A percentile compares a stretch with the other conserved stretches of the same genome.
Evolutionary conservation across 2,888 invertebrate species (phyloP).

Genomic region (Aspidapion aeneum): DNA sequence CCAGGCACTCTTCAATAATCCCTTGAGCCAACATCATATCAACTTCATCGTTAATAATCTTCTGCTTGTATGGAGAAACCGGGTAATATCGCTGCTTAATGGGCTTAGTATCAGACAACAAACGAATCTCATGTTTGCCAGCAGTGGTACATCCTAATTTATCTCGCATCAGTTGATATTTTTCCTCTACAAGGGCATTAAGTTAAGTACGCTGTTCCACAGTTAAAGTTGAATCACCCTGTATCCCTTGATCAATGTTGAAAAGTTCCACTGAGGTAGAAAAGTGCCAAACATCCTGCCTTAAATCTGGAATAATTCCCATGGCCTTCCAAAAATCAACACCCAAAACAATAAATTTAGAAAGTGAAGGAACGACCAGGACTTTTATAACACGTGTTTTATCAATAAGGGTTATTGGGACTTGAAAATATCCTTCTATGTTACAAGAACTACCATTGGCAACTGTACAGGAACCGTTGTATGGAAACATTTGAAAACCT

Average conservation of each 20-base stretch:
- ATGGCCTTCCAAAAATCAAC: conserved; percentile 12
- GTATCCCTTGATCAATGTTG: background rate
- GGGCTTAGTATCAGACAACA: background rate
- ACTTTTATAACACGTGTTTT: conserved; percentile 15
- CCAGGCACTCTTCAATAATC: conserved; percentile 18
- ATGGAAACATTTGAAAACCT: background rate
- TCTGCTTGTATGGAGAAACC: conserved; percentile 10
- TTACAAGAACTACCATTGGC: conserved; percentile 19
- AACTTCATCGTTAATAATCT: conserved; percentile 7
- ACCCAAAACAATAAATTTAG: conserved; percentile 17
- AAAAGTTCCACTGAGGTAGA: background rate
- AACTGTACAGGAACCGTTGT: conserved; percentile 8
- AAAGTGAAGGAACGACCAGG: conserved; percentile 19
- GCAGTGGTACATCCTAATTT: background rate
- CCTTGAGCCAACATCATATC: conserved; percentile 7
- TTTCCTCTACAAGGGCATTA: background rate
- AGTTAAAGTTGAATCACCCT: background rate
- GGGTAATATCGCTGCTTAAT: conserved; percentile 14
- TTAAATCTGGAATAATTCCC: conserved; percentile 8
- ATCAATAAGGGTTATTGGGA: conserved; percentile 11
- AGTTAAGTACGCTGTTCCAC: background rate
- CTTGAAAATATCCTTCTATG: conserved; percentile 13
- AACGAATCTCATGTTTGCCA: conserved; percentile 2
- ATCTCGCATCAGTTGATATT: background rate
- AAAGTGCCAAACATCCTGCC: conserved; percentile 11